These are phyloP conservation scores for Xiphophorus couchianus DNA, from an alignment of 2,113 vertebrate genomes.

Conservation along the genomic window DNA sequence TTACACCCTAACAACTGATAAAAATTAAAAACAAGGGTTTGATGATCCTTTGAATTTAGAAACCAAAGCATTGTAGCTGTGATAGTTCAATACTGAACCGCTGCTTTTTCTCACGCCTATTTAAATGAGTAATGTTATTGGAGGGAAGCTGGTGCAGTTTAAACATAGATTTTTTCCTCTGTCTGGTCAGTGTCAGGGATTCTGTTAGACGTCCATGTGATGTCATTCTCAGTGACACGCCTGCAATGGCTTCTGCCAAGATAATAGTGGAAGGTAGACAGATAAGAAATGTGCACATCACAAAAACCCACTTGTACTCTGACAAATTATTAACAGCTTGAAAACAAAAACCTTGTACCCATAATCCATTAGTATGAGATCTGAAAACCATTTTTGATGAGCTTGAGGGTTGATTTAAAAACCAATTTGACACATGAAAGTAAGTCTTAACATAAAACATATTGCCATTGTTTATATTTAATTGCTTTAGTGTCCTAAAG, in stretches of 20 bases:
- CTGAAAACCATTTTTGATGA: not conserved
- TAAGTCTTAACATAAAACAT: constrained; percentile 23
- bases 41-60: not conserved
- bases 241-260: constrained; percentile 20
- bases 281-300: constrained; percentile 38
- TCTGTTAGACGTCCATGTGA: constrained; percentile 47
- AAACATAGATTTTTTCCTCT: constrained; percentile 6
- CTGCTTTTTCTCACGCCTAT: not conserved
- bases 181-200: constrained; percentile 53
- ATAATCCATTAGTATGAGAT: not conserved
- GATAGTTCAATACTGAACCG: not conserved
- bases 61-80: not conserved
- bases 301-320: constrained; percentile 16
- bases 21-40: not conserved
- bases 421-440: constrained; percentile 21
- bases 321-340: not conserved
- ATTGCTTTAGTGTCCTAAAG: constrained; percentile 2
- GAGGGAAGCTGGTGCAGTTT: constrained; percentile 8
- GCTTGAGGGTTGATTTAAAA: constrained; percentile 52
- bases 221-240: constrained; percentile 38
- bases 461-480: constrained; percentile 29
- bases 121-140: constrained; percentile 16
- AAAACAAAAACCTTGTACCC: constrained; percentile 1
- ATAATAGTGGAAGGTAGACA: constrained; percentile 36
- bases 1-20: not conserved